A percentile compares a stretch with the other conserved stretches of the same genome.
Evolutionary conservation across 2,888 invertebrate genomes (phyloP).

Genomic region (Rotaria macrura): DNA sequence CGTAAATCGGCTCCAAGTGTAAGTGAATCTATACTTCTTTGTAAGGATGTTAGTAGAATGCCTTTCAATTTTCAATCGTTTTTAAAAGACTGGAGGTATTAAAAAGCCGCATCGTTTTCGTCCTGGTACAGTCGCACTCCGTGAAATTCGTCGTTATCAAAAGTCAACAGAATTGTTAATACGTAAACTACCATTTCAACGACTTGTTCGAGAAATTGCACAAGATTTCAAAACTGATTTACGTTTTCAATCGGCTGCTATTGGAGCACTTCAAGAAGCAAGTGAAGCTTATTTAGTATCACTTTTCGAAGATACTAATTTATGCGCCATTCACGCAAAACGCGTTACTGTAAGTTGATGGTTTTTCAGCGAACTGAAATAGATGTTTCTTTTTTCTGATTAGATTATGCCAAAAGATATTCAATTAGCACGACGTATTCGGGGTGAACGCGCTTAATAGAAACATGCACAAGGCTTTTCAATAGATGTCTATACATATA

Average conservation of each 20-base stretch:
- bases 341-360: constrained; percentile 27
- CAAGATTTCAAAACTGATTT: constrained; percentile 92
- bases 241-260: constrained; percentile 86
- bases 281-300: constrained; percentile 33
- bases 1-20: constrained; percentile 3
- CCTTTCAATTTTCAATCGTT: not conserved
- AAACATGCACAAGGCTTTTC: not conserved
- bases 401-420: constrained; percentile 34
- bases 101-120: constrained; percentile 92
- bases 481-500: not conserved
- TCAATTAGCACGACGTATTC: constrained; percentile 33
- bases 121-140: constrained; percentile 86
- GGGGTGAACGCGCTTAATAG: constrained; percentile 33
- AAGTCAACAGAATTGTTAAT: constrained; percentile 88
- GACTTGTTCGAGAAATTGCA: constrained; percentile 87
- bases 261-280: constrained; percentile 67
- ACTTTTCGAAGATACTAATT: constrained; percentile 34
- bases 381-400: not conserved
- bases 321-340: constrained; percentile 34
- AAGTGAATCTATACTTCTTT: not conserved
- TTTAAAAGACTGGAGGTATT: constrained; percentile 66
- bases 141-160: constrained; percentile 92
- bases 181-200: constrained; percentile 87
- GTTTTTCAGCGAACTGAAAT: not conserved
- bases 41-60: no score